phyloP scores from a whole-genome alignment of 2,113 vertebrate species.

The Pluvialis apricaria region DNA sequence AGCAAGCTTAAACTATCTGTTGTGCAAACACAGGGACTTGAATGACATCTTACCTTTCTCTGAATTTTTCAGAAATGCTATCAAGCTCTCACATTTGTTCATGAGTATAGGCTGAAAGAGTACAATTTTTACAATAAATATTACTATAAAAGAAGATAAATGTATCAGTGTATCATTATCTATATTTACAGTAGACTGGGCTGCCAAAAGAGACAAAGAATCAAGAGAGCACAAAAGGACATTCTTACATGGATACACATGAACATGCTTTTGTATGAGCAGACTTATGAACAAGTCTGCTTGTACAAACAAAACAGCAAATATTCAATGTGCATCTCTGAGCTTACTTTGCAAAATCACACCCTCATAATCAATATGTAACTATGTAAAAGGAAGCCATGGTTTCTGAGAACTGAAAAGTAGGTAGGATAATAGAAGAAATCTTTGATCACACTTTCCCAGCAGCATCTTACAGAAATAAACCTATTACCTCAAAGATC shows the following conservation, averaged over 20 bases:
- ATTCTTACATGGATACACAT: neutral
- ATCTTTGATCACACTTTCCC: neutral
- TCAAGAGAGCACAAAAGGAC: neutral
- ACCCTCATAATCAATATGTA: neutral
- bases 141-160: neutral
- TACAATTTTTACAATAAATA: neutral
- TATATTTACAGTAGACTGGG: neutral
- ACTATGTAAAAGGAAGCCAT: neutral
- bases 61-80: neutral
- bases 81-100: neutral
- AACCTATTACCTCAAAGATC: neutral
- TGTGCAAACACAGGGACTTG: neutral
- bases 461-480: neutral
- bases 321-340: neutral
- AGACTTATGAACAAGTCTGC: neutral
- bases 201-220: neutral
- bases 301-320: neutral
- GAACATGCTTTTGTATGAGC: neutral
- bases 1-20: neutral
- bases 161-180: neutral
- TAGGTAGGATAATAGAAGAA: neutral
- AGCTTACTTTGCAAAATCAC: neutral
- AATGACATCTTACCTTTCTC: neutral
- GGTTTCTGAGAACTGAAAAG: neutral
- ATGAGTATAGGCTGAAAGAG: neutral